Evolutionary conservation across 2,113 vertebrate genomes (phyloP), one percentile per base, ranked within the genome.

Genomic region (Rhinolophus sinicus): DNA sequence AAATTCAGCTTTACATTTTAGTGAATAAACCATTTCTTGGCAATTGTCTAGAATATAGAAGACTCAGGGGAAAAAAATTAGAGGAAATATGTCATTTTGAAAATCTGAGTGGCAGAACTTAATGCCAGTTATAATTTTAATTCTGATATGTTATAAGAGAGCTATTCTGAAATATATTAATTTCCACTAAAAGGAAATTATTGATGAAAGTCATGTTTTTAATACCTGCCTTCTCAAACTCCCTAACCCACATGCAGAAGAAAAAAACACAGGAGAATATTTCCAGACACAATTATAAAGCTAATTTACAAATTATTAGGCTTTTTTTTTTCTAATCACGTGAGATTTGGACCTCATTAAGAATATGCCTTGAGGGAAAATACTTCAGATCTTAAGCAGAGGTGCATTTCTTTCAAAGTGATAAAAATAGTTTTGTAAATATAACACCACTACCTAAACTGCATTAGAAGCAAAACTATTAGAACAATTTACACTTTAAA

Each of bases 1-100:
- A 88, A 92, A 69, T 77, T 89, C 22, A 86, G 62, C 38, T 88
- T 88, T 35, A 44, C 72, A 60, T 87, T 72, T 92, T 75, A 95
- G 21, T 73, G 28, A 94, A 14, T 72, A 89, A 58, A 50, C 30
- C 3, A 1, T 40, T 50, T 65, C 10, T 89, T 70, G n/a, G 8
- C 10, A 75, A 38, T 65, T 84, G 24, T 38, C 28, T 84, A 67
- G 14, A 24, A 38, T 58, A 52, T 11, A 54, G 35, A 44, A 89
- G 54, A 38, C 40, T 69, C 16, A 56, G 54, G 50, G 54, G 50
- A 28, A 78, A 28, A 78, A 84, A 65, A 65, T 40, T 12, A 30
- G 22, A 78, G 40, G 18, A 52, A 69, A 83, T 90, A 75, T 85
- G 28, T 62, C 76, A 62, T 95, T 89, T 62, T 67, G 40, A 93